These are phyloP conservation scores for Sebastes miniatus DNA, from an alignment of 2,797 vertebrate species.

Conservation along the genomic window DNA sequence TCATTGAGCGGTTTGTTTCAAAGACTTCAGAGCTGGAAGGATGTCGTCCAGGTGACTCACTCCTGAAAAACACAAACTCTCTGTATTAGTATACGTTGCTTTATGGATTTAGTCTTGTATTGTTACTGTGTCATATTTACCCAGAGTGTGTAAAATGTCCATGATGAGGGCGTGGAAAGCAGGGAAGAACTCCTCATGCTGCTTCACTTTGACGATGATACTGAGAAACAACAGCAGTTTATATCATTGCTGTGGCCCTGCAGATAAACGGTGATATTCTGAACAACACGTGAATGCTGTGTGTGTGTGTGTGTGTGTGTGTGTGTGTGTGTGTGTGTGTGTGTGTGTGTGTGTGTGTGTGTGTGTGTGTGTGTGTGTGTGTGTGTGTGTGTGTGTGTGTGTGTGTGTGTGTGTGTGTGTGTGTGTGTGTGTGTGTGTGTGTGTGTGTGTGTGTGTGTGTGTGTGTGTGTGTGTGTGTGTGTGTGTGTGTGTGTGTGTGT, in stretches of 20 bases:
- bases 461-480: no score
- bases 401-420: no score
- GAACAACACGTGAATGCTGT: no score
- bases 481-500: not conserved
- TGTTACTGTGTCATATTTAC: constrained; percentile 67
- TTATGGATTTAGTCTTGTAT: no score
- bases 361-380: rapidly evolving
- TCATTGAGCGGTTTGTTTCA: constrained; percentile 71
- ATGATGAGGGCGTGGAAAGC: constrained; percentile 86
- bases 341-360: not conserved
- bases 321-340: no score
- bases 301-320: no score
- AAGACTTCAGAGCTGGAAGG: constrained; percentile 82
- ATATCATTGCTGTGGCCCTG: not conserved
- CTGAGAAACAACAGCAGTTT: constrained; percentile 64
- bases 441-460: no score
- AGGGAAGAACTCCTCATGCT: constrained; percentile 90
- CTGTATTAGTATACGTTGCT: no score
- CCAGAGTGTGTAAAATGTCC: constrained; percentile 84
- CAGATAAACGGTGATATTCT: no score
- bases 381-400: no score
- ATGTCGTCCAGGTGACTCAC: constrained; percentile 85
- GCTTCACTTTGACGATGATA: constrained; percentile 88
- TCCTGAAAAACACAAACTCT: constrained; percentile 78
- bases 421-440: not conserved